Evolutionary conservation across 2,797 vertebrate species (phyloP).

Genomic region (Crocidura indochinensis): DNA sequence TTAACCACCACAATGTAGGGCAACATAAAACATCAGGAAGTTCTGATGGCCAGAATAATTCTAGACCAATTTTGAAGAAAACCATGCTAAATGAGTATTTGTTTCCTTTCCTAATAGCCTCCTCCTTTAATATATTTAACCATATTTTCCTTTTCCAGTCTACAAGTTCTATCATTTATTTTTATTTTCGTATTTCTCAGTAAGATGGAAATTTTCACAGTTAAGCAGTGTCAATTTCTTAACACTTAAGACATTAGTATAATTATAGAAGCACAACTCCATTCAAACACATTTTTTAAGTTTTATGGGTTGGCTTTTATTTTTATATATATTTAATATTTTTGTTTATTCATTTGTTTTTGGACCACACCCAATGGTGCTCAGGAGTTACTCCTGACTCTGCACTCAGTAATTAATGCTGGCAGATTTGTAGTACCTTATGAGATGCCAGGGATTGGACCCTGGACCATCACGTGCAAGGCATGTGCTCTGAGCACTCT

Average conservation of each 20-base stretch:
- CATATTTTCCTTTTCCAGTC: not conserved
- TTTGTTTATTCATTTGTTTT: no score
- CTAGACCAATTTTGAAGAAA: not conserved
- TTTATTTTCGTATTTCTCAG: slow-evolving; percentile 34
- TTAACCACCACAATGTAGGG: not conserved
- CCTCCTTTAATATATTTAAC: not conserved
- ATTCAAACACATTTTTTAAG: not conserved
- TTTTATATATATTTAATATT: no score
- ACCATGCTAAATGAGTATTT: not conserved
- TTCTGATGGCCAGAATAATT: not conserved
- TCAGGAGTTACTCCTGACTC: no score
- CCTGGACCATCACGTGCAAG: no score
- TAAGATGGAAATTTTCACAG: slow-evolving; percentile 38
- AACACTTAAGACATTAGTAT: no score
- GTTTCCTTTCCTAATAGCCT: not conserved
- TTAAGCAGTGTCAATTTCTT: slow-evolving; percentile 40
- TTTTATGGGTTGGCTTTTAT: no score
- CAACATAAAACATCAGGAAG: not conserved
- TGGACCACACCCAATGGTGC: no score
- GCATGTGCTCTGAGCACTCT: no score
- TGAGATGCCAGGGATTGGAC: no score
- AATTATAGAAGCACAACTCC: not conserved
- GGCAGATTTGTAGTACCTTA: no score
- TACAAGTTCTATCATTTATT: not conserved
- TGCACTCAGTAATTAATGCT: no score